phyloP scores from a whole-genome alignment of 2,113 vertebrate genomes.

The Columba livia region DNA sequence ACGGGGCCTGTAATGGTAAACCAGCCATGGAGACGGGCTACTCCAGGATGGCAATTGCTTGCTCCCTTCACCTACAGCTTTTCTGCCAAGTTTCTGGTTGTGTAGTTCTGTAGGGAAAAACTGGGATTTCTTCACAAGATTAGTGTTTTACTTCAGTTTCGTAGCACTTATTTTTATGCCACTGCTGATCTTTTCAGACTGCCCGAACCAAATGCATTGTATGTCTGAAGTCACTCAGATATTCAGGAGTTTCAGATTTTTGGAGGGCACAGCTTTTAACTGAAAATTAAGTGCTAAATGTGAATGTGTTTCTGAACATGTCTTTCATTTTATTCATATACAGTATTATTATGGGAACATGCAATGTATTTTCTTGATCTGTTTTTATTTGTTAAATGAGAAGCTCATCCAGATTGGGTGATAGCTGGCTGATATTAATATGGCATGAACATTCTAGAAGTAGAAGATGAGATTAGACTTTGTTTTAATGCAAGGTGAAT shows the following conservation, averaged over 20 bases:
- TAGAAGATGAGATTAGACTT: neutral
- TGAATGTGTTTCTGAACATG: neutral
- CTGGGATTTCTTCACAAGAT: neutral
- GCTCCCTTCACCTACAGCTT: no score
- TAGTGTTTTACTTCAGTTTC: neutral
- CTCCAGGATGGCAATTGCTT: neutral
- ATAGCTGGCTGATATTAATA: neutral
- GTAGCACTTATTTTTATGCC: neutral
- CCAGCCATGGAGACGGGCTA: accelerated
- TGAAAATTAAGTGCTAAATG: neutral
- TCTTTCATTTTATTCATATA: neutral
- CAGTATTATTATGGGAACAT: neutral
- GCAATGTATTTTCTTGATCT: neutral
- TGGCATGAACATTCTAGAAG: neutral
- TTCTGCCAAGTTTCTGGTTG: neutral
- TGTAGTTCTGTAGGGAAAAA: neutral
- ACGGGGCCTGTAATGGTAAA: neutral
- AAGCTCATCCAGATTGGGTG: neutral
- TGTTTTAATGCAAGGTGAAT: neutral
- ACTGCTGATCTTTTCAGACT: neutral
- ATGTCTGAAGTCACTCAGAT: neutral
- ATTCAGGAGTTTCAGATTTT: neutral
- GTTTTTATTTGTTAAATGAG: neutral
- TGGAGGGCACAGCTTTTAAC: neutral
- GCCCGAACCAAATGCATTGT: neutral